These are phyloP conservation scores for Steinernema feltiae DNA, from an alignment of 1,140 invertebrate species.

Conservation along the genomic window DNA sequence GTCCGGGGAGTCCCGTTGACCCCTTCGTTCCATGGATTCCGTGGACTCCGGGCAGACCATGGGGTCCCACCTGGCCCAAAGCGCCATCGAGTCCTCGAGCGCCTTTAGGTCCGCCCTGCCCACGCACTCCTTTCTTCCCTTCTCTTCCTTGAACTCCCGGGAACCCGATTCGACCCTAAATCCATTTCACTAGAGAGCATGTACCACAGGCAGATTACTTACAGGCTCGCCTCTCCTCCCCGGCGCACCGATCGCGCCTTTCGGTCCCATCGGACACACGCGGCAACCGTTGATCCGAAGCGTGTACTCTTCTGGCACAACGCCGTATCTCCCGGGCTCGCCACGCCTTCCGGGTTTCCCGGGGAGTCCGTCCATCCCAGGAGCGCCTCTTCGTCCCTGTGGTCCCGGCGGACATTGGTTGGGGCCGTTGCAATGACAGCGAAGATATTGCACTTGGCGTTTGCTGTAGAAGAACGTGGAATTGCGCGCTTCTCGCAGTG, in stretches of 20 bases:
- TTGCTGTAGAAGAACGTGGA: conserved; percentile 56
- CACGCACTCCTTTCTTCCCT: neutral
- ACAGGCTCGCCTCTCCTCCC: neutral
- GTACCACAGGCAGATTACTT: neutral
- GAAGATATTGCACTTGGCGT: conserved; percentile 72
- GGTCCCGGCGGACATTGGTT: conserved; percentile 9
- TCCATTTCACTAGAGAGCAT: neutral
- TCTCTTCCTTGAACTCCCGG: neutral
- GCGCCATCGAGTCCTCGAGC: neutral
- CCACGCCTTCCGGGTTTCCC: neutral
- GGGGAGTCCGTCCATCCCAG: neutral
- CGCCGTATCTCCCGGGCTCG: neutral
- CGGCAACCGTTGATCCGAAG: neutral
- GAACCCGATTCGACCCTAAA: neutral
- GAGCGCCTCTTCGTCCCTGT: neutral
- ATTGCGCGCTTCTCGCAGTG: neutral
- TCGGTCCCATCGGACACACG: conserved; percentile 9
- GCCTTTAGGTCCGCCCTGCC: neutral
- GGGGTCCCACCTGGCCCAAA: neutral
- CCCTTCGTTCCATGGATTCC: neutral
- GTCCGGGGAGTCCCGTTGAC: neutral
- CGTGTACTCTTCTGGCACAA: neutral
- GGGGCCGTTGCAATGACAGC: conserved; percentile 60
- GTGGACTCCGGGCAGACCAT: neutral
- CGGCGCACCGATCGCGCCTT: neutral